Evolutionary conservation across 2,113 vertebrate genomes (phyloP).

Genomic region (Struthidea cinerea): DNA sequence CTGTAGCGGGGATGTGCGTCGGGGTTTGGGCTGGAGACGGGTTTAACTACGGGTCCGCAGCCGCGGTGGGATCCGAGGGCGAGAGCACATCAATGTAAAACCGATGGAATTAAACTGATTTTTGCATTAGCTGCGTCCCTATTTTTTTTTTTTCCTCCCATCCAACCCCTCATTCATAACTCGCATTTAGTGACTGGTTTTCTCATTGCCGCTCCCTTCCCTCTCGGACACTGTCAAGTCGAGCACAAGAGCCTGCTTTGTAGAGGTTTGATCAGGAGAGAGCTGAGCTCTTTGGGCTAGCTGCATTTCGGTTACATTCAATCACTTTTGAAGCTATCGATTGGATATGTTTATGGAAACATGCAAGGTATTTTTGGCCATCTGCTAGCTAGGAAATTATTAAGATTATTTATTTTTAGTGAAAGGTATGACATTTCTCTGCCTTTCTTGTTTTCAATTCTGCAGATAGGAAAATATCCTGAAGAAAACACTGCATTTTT

Average conservation of each 20-base stretch:
- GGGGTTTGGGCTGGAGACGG: not conserved
- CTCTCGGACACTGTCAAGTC: slow-evolving; percentile 27
- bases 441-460: not conserved
- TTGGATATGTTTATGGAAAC: slow-evolving; percentile 30
- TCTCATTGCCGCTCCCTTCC: slow-evolving; percentile 43
- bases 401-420: not conserved
- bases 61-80: not conserved
- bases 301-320: slow-evolving; percentile 2
- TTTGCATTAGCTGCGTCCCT: not conserved
- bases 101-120: slow-evolving; percentile 22
- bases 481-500: not conserved
- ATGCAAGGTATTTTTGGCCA: slow-evolving; percentile 22
- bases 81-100: not conserved
- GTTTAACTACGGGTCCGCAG: not conserved
- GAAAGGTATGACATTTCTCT: not conserved
- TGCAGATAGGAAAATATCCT: not conserved
- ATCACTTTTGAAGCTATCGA: slow-evolving; percentile 32
- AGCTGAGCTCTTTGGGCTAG: not conserved
- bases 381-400: not conserved
- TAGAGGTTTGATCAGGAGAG: slow-evolving; percentile 16
- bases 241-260: slow-evolving; percentile 53
- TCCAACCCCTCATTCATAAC: slow-evolving; percentile 42
- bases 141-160: not conserved
- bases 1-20: not conserved
- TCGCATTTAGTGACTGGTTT: slow-evolving; percentile 39